Percentiles rank a stretch among this genome's conserved stretches.
Evolutionary conservation across 2,888 invertebrate species (phyloP).

Genomic region (Steinernema carpocapsae): DNA sequence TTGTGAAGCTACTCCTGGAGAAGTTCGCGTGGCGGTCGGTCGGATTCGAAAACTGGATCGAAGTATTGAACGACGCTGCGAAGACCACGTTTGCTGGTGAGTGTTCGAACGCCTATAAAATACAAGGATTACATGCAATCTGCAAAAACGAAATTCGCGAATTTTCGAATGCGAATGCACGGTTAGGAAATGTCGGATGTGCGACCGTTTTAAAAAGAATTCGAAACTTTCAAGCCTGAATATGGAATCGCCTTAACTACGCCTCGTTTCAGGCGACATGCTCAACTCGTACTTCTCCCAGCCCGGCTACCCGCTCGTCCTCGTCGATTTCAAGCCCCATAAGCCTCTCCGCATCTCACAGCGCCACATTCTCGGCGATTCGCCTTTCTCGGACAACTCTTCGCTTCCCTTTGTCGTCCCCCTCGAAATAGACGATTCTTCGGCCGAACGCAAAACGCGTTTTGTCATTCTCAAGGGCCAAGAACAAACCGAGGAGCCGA

Average conservation of each 20-base stretch:
- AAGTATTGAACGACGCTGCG: neutral
- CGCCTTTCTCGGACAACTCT: neutral
- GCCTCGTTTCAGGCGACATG: neutral
- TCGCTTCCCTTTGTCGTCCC: constrained; percentile 23
- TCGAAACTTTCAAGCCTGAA: no score
- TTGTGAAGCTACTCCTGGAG: neutral
- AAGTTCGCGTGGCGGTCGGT: neutral
- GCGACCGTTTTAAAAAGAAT: no score
- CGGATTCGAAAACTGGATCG: constrained; percentile 1
- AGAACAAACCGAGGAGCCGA: constrained; percentile 3
- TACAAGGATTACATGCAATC: no score
- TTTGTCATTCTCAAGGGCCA: neutral
- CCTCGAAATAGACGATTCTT: constrained; percentile 18
- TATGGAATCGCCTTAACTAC: no score
- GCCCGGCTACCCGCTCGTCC: constrained; percentile 20
- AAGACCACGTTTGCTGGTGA: constrained; percentile 13
- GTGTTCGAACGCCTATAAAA: neutral
- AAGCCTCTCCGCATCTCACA: constrained; percentile 15
- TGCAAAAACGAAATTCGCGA: no score
- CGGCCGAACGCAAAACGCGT: constrained; percentile 13
- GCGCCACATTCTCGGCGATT: constrained; percentile 4
- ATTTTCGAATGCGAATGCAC: no score
- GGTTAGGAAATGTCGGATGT: no score
- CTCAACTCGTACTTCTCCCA: constrained; percentile 15
- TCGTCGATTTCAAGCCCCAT: constrained; percentile 5